These are phyloP conservation scores for Polypedilum pembai DNA, from an alignment of 1,140 invertebrate species.

Conservation along the genomic window DNA sequence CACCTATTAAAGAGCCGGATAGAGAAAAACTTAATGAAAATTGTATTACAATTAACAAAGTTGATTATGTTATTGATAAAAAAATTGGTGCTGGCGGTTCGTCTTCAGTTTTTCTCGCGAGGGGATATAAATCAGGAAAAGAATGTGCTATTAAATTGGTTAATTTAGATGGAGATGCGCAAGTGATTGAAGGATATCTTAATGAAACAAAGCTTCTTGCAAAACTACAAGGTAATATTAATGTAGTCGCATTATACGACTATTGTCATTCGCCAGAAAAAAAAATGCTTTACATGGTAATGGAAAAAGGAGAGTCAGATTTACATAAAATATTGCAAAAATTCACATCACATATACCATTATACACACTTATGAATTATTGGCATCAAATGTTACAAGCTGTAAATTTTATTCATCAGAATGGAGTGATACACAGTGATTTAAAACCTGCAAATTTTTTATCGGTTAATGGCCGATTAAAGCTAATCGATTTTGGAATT, in stretches of 20 bases:
- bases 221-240: constrained; percentile 70
- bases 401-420: constrained; percentile 82
- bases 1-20: background rate
- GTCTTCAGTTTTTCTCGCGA: constrained; percentile 39
- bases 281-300: constrained; percentile 70
- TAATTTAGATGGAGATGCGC: constrained; percentile 62
- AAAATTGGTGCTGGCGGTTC: constrained; percentile 41
- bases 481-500: constrained; percentile 98
- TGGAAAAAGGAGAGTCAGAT: constrained; percentile 91
- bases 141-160: constrained; percentile 47
- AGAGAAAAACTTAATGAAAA: background rate
- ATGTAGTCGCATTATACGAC: constrained; percentile 79
- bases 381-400: constrained; percentile 91
- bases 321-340: constrained; percentile 67
- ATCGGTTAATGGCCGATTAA: constrained; percentile 74
- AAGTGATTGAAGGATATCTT: constrained; percentile 67
- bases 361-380: constrained; percentile 75
- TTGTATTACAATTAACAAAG: constrained; percentile 36
- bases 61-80: constrained; percentile 37
- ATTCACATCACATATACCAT: constrained; percentile 51
- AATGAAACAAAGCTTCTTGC: constrained; percentile 86
- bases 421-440: constrained; percentile 91
- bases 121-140: constrained; percentile 34
- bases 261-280: constrained; percentile 60
- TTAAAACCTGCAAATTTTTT: constrained; percentile 97